A percentile compares a stretch with the other conserved stretches of the same genome.
Conservation (phyloP, 2,888 invertebrate species). For the Catocala nupta region DNA sequence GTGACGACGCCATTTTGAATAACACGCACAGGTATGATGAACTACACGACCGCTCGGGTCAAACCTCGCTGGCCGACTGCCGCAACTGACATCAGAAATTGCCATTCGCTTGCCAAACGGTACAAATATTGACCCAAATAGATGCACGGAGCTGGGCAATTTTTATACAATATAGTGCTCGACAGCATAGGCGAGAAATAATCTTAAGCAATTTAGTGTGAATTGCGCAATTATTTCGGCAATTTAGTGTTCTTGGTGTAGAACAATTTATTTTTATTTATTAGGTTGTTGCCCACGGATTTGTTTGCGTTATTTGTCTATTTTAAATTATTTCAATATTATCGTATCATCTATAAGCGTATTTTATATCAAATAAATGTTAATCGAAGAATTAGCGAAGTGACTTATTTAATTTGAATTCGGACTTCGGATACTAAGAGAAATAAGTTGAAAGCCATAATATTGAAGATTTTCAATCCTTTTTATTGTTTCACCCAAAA, state of each 20-base stretch:
- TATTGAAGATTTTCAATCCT: no score
- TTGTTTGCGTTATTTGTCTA: no score
- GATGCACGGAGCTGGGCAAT: conserved; percentile 8
- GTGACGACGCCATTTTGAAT: conserved; percentile 13
- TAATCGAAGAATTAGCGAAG: no score
- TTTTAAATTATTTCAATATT: no score
- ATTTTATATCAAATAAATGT: no score
- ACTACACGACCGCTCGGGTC: conserved; percentile 6
- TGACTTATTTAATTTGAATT: no score
- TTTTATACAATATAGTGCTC: conserved; percentile 1
- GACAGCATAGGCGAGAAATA: not conserved
- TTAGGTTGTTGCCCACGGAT: no score
- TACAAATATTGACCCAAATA: conserved; percentile 21
- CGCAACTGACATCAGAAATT: conserved; percentile 22
- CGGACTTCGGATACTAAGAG: no score
- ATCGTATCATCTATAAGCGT: no score
- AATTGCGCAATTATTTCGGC: conserved; percentile 21
- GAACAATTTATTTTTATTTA: not conserved
- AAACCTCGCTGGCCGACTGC: conserved; percentile 15
- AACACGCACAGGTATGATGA: not conserved
- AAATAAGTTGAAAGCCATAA: no score
- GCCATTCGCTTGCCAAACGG: conserved; percentile 18
- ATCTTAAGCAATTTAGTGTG: not conserved
- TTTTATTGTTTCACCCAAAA: no score
- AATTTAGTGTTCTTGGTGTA: not conserved